These are phyloP conservation scores for Hippoglossus stenolepis DNA, from an alignment of 2,113 vertebrate genomes.

Conservation along the genomic window DNA sequence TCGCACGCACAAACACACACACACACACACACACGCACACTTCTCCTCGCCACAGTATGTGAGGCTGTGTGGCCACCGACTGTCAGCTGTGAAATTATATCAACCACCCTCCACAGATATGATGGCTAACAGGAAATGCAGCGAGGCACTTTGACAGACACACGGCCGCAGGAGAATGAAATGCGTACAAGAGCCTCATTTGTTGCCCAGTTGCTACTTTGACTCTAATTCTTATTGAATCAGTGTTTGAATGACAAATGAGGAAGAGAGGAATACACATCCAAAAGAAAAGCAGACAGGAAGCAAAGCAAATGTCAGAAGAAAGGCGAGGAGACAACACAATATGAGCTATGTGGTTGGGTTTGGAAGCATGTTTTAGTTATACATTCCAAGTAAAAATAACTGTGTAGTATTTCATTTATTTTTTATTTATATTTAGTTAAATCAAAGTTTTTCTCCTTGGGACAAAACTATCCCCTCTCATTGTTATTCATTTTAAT, in stretches of 20 bases:
- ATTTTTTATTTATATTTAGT: too few relatives aligned
- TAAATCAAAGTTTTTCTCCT: too few relatives aligned
- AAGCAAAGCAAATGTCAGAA: not conserved
- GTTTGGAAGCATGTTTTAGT: too few relatives aligned
- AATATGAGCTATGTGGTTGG: not conserved
- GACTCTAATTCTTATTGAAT: not conserved
- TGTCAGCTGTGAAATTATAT: conserved; percentile 51
- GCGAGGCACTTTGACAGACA: conserved; percentile 12
- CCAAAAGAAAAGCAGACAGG: not conserved
- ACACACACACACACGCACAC: conserved; percentile 2
- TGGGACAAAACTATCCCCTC: not conserved
- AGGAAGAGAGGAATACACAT: not conserved
- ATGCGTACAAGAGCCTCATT: not conserved
- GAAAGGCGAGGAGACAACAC: not conserved
- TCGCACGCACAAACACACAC: not conserved
- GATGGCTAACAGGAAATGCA: conserved; percentile 37
- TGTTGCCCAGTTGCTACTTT: not conserved
- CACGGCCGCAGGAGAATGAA: not conserved
- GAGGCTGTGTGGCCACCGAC: conserved; percentile 13
- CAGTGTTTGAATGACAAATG: not conserved
- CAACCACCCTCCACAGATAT: conserved; percentile 16
- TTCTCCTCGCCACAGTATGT: not conserved
- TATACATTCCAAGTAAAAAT: too few relatives aligned
- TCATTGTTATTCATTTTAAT: not conserved
- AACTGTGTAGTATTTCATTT: too few relatives aligned